A percentile compares a stretch with the other conserved stretches of the same genome.
Evolutionary conservation across 2,888 invertebrate genomes (phyloP).

Genomic region (Meganola albula): DNA sequence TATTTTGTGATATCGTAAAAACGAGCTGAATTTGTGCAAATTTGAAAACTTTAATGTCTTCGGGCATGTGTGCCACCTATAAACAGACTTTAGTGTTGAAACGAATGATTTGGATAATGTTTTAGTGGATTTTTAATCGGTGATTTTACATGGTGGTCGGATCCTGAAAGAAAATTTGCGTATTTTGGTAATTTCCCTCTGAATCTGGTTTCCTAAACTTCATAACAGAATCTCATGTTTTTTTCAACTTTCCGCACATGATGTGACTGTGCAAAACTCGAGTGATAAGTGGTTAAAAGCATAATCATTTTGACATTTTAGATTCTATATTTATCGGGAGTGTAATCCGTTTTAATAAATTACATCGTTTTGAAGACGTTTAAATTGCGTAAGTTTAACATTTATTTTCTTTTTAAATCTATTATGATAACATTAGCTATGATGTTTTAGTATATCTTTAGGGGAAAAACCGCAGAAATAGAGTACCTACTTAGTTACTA

Average conservation of each 20-base stretch:
- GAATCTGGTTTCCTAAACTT: slow-evolving; percentile 28
- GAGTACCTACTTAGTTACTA: no score
- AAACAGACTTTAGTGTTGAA: slow-evolving; percentile 44
- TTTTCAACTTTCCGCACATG: slow-evolving; percentile 43
- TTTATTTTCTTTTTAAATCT: slow-evolving; percentile 26
- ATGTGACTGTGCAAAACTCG: slow-evolving; percentile 45
- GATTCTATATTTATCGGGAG: slow-evolving; percentile 56
- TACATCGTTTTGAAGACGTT: slow-evolving; percentile 41
- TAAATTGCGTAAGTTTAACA: slow-evolving; percentile 65
- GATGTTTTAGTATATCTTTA: no score
- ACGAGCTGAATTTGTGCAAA: slow-evolving; percentile 60
- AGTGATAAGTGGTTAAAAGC: slow-evolving; percentile 44
- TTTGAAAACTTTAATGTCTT: slow-evolving; percentile 47
- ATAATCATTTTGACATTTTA: slow-evolving; percentile 58
- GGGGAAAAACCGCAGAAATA: no score
- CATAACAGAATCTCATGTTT: slow-evolving; percentile 30
- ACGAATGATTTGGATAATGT: slow-evolving; percentile 34
- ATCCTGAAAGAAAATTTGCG: slow-evolving; percentile 35
- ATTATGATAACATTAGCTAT: neutral
- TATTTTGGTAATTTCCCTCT: slow-evolving; percentile 47
- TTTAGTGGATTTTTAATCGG: slow-evolving; percentile 36
- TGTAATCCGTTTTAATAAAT: slow-evolving; percentile 53
- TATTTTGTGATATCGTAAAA: slow-evolving; percentile 65
- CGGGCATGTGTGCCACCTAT: slow-evolving; percentile 47
- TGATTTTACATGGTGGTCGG: slow-evolving; percentile 35